Base-by-base conservation (phyloP, 2,797 vertebrate genomes). In the Neostethus bicornis region DNA sequence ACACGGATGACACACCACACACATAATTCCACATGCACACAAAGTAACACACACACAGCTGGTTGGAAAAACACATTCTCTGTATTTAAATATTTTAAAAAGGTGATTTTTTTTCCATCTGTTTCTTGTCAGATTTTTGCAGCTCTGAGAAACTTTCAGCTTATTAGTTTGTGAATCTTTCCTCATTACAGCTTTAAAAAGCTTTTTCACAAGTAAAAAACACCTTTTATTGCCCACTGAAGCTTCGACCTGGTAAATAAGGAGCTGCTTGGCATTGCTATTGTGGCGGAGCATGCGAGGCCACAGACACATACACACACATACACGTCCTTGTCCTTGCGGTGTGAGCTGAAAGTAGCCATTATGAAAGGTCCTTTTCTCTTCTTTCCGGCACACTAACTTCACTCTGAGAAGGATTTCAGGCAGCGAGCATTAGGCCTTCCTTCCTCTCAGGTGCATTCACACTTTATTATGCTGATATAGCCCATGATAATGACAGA, bases 401-500 rank as follows among this genome's bases (percentile, higher is more conserved):
- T 59, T 44, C 56, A 51, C 24, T 14, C 60, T 32, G 32, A 35
- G 39, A 66, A 51, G 43, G 60, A 65, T 64, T 39, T 9, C 71
- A 70, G 58, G 69, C 64, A 66, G 60, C 53, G 51, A 51, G 56
- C 61, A 79, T 83, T 70, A 68, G 57, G 35, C 29, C 25, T 47
- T 17, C 20, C 68, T 78, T 17, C 20, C 68, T 78, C 66, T 75
- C 68, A 79, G 62, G 67, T 86, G 79, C 55, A 44, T 58, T 72
- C 75, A 65, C 61, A 59, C 71, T 66, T 83, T 83, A 85, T 84
- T 85, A 83, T 64, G 58, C 62, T 66, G 82, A 86, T 87, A 81
- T 73, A 77, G 62, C 67, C 59, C 26, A 48, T 77, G 85, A 88
- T 88, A 83, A 84, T 88, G 77, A 87, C 71, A 38, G 60, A 75